Base-by-base conservation (phyloP, 2,888 invertebrate species). In the Parthenolecanium corni region DNA sequence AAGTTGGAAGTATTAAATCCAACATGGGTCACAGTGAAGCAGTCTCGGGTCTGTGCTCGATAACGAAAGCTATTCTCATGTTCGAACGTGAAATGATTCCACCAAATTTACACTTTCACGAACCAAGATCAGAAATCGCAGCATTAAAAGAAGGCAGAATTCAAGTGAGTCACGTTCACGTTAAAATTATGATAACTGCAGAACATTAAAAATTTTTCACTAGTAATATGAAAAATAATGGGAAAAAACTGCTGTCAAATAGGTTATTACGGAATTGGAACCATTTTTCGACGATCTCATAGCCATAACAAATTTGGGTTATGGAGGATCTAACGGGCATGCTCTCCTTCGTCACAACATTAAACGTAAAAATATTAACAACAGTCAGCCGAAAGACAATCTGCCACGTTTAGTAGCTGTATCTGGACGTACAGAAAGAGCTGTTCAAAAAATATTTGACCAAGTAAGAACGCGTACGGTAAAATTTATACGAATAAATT, bases 21-120 rank as follows among this genome's bases (percentile, higher is more conserved):
- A 81, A 80, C 71, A 77, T 81, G 74, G 82, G 82, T 1, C 81
- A 82, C 68, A 74, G 79, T 3, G 81, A 81, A 69, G 78, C 79
- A 6, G 67, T 70, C 40, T 70, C 73, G 2, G 70, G 76, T 38
- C 69, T 79, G 20, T 75, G 76, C 42, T 73, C 77, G 2, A 67
- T 79, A 38, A 75, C 75, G 12, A 79, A 80, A 71, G 75, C 68
- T 2, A 52, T 71, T 25, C 65, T 71, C 21, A 67, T 69, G 3
- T 62, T 70, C 65, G 68, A 71, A 46, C 63, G 65, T 1, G 71
- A 70, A 4, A 53, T 65, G 14, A 71, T 72, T 57, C 71, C 71
- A 5, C 69, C 71, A 12, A 71, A 69, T 62, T 57, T 71, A 4
- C 66, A 71, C 57, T 71, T 68, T 65, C 53, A 56, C 2, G 64